These are phyloP conservation scores for Lamellibrachia columna DNA, from an alignment of 2,888 invertebrate genomes.

Conservation along the genomic window DNA sequence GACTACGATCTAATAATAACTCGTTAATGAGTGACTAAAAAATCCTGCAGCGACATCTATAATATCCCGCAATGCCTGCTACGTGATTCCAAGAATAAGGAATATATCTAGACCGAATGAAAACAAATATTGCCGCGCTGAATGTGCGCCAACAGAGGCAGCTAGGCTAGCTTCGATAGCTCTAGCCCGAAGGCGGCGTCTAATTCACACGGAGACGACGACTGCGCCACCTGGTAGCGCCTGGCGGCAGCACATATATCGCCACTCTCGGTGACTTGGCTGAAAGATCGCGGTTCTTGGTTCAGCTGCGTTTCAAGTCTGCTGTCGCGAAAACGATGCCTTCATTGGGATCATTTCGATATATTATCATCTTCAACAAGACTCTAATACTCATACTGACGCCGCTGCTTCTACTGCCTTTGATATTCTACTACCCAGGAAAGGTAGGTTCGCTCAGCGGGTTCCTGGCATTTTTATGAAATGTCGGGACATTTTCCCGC, in stretches of 20 bases:
- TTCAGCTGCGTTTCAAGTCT: not conserved
- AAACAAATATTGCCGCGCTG: not conserved
- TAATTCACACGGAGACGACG: not conserved
- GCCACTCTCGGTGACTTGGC: not conserved
- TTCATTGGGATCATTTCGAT: not conserved
- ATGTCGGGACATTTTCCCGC: not conserved
- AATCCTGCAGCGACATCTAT: no score
- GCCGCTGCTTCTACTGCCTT: not conserved
- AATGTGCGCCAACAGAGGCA: not conserved
- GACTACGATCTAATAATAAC: no score
- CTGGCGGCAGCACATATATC: not conserved
- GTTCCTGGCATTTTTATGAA: not conserved
- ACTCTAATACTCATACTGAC: not conserved
- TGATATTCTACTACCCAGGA: not conserved
- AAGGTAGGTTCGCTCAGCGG: not conserved
- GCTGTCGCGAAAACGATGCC: not conserved
- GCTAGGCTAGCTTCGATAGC: not conserved
- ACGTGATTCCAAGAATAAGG: not conserved
- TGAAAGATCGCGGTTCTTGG: not conserved
- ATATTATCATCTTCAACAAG: slow-evolving; percentile 3
- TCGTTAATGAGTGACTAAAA: no score
- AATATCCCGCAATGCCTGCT: not conserved
- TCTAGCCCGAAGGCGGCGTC: not conserved
- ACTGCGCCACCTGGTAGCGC: not conserved
- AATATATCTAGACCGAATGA: not conserved